phyloP scores from a whole-genome alignment of 1,140 invertebrate species.

The Oscheius sp. region DNA sequence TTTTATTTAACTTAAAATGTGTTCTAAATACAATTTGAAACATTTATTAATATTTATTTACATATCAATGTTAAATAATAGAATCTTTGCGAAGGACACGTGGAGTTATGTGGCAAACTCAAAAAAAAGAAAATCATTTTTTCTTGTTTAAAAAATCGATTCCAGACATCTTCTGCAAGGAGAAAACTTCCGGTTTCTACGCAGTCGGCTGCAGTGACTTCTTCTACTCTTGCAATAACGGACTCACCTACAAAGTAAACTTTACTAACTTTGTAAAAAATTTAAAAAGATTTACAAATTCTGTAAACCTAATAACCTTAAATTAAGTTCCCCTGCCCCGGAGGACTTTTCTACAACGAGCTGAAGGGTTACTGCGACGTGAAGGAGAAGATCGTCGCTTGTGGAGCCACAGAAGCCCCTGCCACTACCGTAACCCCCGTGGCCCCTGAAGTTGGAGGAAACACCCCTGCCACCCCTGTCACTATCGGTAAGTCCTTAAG shows the following conservation, averaged over 20 bases:
- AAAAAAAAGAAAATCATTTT: no score
- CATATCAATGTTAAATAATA: no score
- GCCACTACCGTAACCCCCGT: not conserved
- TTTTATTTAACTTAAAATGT: no score
- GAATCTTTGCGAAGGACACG: no score
- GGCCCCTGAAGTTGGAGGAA: not conserved
- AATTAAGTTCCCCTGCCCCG: slow-evolving; percentile 1
- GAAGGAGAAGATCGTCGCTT: slow-evolving; percentile 15
- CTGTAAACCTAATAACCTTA: no score
- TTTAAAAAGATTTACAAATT: not conserved
- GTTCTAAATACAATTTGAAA: no score
- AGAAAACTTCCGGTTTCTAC: slow-evolving; percentile 6
- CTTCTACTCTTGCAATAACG: not conserved
- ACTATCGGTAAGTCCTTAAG: not conserved
- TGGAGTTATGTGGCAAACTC: no score
- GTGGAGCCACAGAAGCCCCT: not conserved
- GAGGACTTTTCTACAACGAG: not conserved
- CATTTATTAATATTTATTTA: no score
- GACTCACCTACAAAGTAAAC: not conserved
- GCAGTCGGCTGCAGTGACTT: not conserved
- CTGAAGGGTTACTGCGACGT: slow-evolving; percentile 1
- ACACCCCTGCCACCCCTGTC: not conserved
- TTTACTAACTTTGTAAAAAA: not conserved
- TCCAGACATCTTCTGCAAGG: slow-evolving; percentile 5
- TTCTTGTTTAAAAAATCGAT: not conserved